Base-by-base conservation (phyloP, 2,888 invertebrate genomes). In the Euplexia lucipara region DNA sequence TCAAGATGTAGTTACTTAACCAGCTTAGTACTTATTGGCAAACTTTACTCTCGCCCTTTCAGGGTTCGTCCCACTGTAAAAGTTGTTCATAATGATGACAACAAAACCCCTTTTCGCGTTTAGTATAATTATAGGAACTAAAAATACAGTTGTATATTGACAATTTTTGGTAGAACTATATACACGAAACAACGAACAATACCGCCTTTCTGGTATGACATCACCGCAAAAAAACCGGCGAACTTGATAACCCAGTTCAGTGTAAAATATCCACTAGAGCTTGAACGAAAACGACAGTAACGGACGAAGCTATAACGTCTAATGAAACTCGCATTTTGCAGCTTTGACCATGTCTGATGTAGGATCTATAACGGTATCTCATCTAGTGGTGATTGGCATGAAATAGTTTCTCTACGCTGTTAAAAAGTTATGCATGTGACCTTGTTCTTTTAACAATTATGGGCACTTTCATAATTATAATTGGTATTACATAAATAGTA, bases 401-500 rank as follows among this genome's bases (percentile, higher is more conserved):
- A 44, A 45, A 72, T 39, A 37, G 30, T 59, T 65, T 63, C 35
- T 53, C 39, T 45, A 14, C 12, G 1, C 10, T 35, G 14, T 18
- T 37, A 51, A 35, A 32, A 20, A 30, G 35, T 20, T 49, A 39
- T 51, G 34, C 14, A 45, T 8, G 14, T 48, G 56, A 62, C 76
- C 72, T 57, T 70, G 42, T 67, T 47, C 9, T 53, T 51, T 32
- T 20, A 32, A 47, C 1, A 30, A 45, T 39, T 12, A 41, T 34
- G 32, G 18, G 22, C 51, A 74, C 51, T 74, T 42, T 72, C 45
- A 16, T 71, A 47, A 68, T 71, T 49, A 66, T 22, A 70, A 70
- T 47, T 47, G 39, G 32, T 45, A 47, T 74, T 73, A 70, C 51
- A 57, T 70, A 57, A 67, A 68, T 12, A 51, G n/a, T 73, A 22